These are phyloP conservation scores for Aphidius colemani DNA, from an alignment of 2,888 invertebrate species.

Conservation along the genomic window DNA sequence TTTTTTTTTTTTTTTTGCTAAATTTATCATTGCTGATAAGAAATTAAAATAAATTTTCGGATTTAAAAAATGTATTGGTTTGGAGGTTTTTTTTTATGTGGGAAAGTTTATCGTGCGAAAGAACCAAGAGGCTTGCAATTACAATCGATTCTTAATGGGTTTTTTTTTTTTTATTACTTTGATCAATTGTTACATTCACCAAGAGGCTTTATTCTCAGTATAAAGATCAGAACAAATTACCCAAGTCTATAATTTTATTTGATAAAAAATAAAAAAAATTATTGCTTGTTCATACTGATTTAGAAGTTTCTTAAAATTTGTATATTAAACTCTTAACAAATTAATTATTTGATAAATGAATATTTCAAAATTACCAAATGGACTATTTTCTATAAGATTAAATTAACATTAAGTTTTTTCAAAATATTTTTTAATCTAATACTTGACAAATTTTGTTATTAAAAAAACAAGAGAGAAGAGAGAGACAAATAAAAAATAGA, in stretches of 20 bases:
- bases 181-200: background rate
- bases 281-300: background rate
- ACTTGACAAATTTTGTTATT: too few species aligned
- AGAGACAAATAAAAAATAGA: too few species aligned
- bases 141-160: constrained; percentile 30
- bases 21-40: background rate
- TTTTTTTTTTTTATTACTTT: constrained; percentile 3
- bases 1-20: too few species aligned
- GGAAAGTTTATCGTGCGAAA: constrained; percentile 48
- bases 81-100: constrained; percentile 7
- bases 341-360: too few species aligned
- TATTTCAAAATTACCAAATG: too few species aligned
- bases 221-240: background rate
- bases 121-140: constrained; percentile 39
- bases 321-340: too few species aligned
- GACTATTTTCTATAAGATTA: too few species aligned
- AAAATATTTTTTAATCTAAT: too few species aligned
- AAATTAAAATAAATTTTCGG: background rate
- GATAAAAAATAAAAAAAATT: background rate
- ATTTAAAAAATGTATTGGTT: background rate
- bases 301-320: too few species aligned
- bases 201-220: constrained; percentile 16
- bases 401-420: too few species aligned
- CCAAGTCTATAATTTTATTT: too few species aligned
- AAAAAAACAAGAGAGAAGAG: too few species aligned